These are phyloP conservation scores for Petroica traversi DNA, from an alignment of 2,113 vertebrate genomes.

Conservation along the genomic window DNA sequence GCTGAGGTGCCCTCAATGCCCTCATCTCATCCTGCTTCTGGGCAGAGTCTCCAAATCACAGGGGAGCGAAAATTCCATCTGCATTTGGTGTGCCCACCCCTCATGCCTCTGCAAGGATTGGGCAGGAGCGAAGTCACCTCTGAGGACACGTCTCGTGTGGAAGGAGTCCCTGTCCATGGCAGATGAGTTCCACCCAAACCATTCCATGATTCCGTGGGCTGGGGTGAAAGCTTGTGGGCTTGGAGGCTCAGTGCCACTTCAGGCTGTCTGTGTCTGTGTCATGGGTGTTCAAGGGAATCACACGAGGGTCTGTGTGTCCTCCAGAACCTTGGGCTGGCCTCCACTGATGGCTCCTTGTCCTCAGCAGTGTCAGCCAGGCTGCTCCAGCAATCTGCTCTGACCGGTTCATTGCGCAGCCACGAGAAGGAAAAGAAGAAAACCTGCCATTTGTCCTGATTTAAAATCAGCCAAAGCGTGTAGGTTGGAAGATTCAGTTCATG, in stretches of 20 bases:
- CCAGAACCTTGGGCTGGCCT: not conserved
- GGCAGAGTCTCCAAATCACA: not conserved
- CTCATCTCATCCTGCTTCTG: conserved; percentile 1
- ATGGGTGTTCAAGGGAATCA: not conserved
- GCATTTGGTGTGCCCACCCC: rapidly evolving
- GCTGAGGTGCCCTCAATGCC: conserved; percentile 29
- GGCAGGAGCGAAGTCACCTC: not conserved
- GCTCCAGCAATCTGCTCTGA: not conserved
- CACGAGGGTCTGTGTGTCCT: rapidly evolving
- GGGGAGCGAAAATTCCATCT: rapidly evolving
- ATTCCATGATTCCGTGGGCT: not conserved
- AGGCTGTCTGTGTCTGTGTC: rapidly evolving
- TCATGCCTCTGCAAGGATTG: not conserved
- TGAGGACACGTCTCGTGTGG: not conserved
- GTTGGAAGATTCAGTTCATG: not conserved
- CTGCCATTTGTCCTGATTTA: not conserved
- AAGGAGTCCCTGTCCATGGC: not conserved
- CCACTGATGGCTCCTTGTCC: too few relatives aligned
- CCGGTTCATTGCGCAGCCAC: rapidly evolving
- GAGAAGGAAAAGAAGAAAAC: not conserved
- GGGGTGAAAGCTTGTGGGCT: not conserved
- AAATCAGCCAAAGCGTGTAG: not conserved
- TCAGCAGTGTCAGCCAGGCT: not conserved
- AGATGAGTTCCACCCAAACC: not conserved
- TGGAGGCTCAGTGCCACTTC: not conserved